These are phyloP conservation scores for Phyllostomus hastatus DNA, from an alignment of 2,113 vertebrate species.

Conservation along the genomic window DNA sequence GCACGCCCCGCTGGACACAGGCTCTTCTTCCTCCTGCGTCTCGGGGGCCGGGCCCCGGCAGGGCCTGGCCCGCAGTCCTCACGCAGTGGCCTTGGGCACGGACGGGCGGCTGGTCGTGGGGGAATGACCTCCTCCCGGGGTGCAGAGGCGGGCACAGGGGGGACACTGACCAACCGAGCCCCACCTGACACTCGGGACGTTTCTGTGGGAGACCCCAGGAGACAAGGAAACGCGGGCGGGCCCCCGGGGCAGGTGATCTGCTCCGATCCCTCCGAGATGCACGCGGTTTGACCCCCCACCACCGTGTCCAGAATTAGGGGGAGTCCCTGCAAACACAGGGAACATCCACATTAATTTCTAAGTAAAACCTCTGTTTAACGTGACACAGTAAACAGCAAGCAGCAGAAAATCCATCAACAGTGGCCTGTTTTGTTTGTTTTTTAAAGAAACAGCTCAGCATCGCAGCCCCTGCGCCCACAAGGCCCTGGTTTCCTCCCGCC, in stretches of 20 bases:
- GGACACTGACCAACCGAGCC: fast-evolving
- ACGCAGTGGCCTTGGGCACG: fast-evolving
- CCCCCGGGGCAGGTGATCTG: fast-evolving
- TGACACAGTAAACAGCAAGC: not conserved
- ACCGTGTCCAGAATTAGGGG: not conserved
- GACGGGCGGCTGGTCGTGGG: fast-evolving
- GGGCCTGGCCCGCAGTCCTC: fast-evolving
- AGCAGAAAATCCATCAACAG: not conserved
- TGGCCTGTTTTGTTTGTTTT: not conserved
- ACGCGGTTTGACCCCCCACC: fast-evolving
- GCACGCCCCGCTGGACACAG: not conserved
- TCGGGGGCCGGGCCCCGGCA: not conserved
- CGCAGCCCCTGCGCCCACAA: not conserved
- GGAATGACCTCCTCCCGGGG: fast-evolving
- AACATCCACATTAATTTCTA: not conserved
- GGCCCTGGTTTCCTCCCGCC: conserved; percentile 48
- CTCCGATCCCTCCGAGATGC: fast-evolving
- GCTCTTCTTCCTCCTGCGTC: fast-evolving
- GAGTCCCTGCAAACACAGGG: not conserved
- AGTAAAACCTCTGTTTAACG: not conserved
- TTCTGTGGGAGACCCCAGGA: not conserved
- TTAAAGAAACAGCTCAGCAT: not conserved
- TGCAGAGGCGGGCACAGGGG: not conserved
- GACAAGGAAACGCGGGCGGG: fast-evolving
- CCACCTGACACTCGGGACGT: fast-evolving